phyloP scores from a whole-genome alignment of 2,888 invertebrate genomes.

The Noctua janthina region DNA sequence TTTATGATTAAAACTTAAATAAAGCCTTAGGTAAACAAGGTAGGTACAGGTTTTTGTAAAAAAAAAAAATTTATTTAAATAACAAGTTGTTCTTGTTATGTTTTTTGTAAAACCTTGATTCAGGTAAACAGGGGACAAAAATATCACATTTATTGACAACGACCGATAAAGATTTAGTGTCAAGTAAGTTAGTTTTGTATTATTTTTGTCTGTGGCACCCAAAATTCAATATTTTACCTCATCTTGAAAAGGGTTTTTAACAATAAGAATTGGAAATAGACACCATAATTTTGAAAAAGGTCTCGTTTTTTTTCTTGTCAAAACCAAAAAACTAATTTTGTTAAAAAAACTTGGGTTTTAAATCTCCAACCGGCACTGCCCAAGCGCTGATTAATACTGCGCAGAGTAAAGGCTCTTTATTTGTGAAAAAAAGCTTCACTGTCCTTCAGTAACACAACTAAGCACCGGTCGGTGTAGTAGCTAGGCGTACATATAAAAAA shows the following conservation, averaged over 20 bases:
- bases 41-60: not conserved
- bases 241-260: not conserved
- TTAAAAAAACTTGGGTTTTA: not conserved
- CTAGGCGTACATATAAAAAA: not conserved
- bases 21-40: not conserved
- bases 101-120: conserved; percentile 22
- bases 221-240: conserved; percentile 24
- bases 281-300: not conserved
- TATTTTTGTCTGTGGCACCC: conserved; percentile 28
- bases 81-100: conserved; percentile 6
- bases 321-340: not conserved
- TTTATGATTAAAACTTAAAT: not conserved
- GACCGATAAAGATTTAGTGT: conserved; percentile 49
- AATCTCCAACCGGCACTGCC: not conserved
- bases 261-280: not conserved
- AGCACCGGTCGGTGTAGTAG: not conserved
- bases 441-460: not conserved
- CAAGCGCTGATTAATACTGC: not conserved
- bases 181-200: not conserved
- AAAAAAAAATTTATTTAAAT: no score
- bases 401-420: not conserved
- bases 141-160: conserved; percentile 47
- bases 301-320: not conserved
- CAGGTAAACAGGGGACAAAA: conserved; percentile 41
- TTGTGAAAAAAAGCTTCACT: not conserved